phyloP scores from a whole-genome alignment of 1,140 invertebrate genomes.

The Drosophila fuyamai region DNA sequence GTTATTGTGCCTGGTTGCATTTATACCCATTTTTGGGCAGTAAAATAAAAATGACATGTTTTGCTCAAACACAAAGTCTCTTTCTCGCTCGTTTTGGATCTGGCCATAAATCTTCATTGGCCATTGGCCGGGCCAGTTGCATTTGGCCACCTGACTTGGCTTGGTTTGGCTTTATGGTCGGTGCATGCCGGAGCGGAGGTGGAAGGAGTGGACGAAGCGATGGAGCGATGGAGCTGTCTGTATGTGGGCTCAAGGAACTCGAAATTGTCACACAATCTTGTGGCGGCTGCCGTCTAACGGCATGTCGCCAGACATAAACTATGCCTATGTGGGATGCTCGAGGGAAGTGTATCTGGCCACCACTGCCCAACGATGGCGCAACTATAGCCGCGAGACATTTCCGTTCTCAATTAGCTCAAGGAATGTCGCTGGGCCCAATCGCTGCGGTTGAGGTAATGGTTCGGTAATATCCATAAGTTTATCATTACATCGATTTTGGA shows the following conservation, averaged over 20 bases:
- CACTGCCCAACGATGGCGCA: conserved; percentile 61
- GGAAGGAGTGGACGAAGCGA: conserved; percentile 13
- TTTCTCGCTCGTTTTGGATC: conserved; percentile 55
- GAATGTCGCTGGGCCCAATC: conserved; percentile 6
- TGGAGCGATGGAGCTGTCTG: conserved; percentile 26
- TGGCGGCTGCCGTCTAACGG: conserved; percentile 45
- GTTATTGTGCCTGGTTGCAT: conserved; percentile 50
- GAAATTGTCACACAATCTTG: conserved; percentile 72
- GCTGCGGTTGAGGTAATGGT: not conserved
- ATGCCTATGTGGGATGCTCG: conserved; percentile 55
- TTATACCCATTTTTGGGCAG: conserved; percentile 77
- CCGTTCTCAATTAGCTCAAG: conserved; percentile 72
- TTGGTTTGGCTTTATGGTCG: conserved; percentile 54
- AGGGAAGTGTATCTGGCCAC: conserved; percentile 3
- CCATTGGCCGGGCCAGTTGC: conserved; percentile 28
- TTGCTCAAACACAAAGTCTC: conserved; percentile 66
- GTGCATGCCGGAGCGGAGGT: conserved; percentile 56
- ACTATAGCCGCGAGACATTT: conserved; percentile 62
- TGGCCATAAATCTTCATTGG: conserved; percentile 72
- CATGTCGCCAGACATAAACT: conserved; percentile 5
- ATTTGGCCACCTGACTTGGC: conserved; percentile 55
- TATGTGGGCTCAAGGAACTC: conserved; percentile 81
- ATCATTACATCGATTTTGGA: no score
- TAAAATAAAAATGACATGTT: conserved; percentile 81
- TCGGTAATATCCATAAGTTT: not conserved